A percentile compares a stretch with the other conserved stretches of the same genome.
Conservation (phyloP, 2,113 vertebrate genomes). For the Cyanistes caeruleus region DNA sequence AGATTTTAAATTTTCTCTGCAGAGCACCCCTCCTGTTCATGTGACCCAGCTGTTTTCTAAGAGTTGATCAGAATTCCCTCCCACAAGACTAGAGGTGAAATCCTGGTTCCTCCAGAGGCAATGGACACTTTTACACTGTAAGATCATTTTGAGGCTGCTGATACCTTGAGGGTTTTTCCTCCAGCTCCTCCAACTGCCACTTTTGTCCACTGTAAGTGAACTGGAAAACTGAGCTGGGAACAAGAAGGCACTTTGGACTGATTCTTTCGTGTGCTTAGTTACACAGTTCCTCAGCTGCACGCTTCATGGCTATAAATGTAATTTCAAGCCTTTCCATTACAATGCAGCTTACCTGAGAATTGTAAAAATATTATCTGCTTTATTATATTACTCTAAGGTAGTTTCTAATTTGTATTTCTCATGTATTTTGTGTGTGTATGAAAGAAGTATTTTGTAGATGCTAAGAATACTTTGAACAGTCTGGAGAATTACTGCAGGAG, state of each 20-base stretch:
- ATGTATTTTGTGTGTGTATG: background rate
- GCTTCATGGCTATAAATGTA: background rate
- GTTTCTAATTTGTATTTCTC: background rate
- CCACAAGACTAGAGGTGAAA: background rate
- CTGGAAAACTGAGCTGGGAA: background rate
- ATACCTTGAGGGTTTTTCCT: conserved; percentile 5
- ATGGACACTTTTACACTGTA: background rate
- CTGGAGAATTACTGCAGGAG: background rate
- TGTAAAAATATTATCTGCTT: background rate
- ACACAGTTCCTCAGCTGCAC: background rate
- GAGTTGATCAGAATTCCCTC: background rate
- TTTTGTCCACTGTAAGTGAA: background rate
- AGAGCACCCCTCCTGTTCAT: background rate
- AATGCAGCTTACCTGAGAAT: background rate
- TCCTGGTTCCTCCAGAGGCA: background rate
- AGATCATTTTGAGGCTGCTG: background rate
- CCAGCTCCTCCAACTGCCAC: background rate
- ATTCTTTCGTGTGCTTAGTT: background rate
- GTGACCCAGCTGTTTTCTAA: background rate
- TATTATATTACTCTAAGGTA: background rate
- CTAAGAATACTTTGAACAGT: background rate
- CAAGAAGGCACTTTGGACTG: background rate
- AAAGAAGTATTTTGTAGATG: background rate
- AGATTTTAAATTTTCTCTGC: background rate
- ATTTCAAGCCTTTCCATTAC: background rate